These are phyloP conservation scores for Heliopora coerulea DNA, from an alignment of 92 coral and sea anemone species.

Conservation along the genomic window DNA sequence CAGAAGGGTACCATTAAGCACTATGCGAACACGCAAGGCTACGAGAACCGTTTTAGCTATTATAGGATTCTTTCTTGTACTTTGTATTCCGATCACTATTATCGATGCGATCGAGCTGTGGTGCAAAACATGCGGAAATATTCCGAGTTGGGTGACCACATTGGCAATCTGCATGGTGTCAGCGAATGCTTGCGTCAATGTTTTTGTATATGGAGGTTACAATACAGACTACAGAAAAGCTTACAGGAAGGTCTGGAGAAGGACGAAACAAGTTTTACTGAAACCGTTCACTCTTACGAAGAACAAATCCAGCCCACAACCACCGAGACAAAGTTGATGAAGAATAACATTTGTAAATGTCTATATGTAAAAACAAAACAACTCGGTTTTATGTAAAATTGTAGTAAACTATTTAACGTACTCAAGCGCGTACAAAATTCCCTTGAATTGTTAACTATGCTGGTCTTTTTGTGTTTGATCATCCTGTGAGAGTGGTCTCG, in stretches of 20 bases:
- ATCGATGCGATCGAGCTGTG: slow-evolving; percentile 68
- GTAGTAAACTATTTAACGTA: too few relatives aligned
- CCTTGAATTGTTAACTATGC: too few relatives aligned
- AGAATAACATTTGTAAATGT: too few relatives aligned
- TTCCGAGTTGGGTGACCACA: slow-evolving; percentile 64
- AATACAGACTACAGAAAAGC: slow-evolving; percentile 64
- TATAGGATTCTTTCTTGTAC: slow-evolving; percentile 76
- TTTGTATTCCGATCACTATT: slow-evolving; percentile 84
- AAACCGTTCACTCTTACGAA: too few relatives aligned
- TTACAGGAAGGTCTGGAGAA: slow-evolving; percentile 15
- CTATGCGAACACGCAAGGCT: slow-evolving; percentile 51
- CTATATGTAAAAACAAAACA: too few relatives aligned
- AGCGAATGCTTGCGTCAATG: slow-evolving; percentile 77
- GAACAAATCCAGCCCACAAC: too few relatives aligned
- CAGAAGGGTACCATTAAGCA: slow-evolving; percentile 11
- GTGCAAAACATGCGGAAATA: slow-evolving; percentile 42
- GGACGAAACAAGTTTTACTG: too few relatives aligned
- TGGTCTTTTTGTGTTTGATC: too few relatives aligned
- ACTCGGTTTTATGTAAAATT: too few relatives aligned
- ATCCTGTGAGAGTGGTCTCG: too few relatives aligned
- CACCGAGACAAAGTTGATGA: too few relatives aligned
- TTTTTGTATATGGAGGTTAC: slow-evolving; percentile 90
- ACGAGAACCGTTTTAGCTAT: slow-evolving; percentile 79
- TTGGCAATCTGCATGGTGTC: slow-evolving; percentile 81
- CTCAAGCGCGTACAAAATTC: too few relatives aligned